Evolutionary conservation across 2,113 vertebrate species (phyloP).

Genomic region (Sander lucioperca): DNA sequence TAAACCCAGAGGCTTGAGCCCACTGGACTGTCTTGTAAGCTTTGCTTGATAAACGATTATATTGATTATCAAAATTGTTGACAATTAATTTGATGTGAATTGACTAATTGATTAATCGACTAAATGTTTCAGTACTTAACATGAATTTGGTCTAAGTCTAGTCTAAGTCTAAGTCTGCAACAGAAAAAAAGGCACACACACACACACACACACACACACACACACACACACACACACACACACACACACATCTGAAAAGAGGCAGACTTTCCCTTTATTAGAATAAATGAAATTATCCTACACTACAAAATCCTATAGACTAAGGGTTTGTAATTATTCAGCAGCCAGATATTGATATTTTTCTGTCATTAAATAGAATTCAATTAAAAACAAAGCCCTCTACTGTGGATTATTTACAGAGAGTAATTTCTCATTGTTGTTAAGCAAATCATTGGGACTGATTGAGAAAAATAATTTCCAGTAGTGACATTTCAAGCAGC

Average conservation of each 20-base stretch:
- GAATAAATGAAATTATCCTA: conserved; percentile 20
- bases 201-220: no score
- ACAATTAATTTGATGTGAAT: no score
- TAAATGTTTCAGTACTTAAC: background rate
- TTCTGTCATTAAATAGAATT: background rate
- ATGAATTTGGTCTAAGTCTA: conserved; percentile 1
- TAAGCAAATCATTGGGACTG: background rate
- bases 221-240: no score
- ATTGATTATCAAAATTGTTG: background rate
- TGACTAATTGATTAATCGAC: background rate
- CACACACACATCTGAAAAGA: background rate
- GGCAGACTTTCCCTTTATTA: background rate
- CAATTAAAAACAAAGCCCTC: conserved; percentile 2
- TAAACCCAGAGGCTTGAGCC: background rate
- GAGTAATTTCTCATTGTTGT: background rate
- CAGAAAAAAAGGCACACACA: background rate
- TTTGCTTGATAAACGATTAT: background rate
- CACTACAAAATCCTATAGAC: background rate
- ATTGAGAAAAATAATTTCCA: conserved; percentile 1
- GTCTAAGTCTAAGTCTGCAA: no score
- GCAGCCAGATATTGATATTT: conserved; percentile 12
- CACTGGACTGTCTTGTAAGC: background rate
- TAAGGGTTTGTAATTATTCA: conserved; percentile 16
- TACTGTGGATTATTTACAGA: conserved; percentile 3
- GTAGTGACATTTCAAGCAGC: background rate